phyloP scores from a whole-genome alignment of 2,797 vertebrate species.

The Menidia menidia region DNA sequence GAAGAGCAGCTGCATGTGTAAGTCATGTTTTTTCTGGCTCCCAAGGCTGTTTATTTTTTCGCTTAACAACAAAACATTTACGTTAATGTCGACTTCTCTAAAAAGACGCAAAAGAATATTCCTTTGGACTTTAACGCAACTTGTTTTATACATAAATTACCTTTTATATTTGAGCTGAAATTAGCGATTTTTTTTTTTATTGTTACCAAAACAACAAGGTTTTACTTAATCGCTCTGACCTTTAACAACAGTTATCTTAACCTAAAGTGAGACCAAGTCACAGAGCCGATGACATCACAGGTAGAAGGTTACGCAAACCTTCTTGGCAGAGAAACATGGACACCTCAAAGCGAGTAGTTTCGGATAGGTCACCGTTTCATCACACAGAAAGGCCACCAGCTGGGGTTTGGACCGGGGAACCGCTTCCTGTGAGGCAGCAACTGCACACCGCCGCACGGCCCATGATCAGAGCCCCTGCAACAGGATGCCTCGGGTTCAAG shows the following conservation, averaged over 20 bases:
- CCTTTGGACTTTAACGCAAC: not conserved
- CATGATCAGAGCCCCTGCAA: no score
- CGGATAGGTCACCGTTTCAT: no score
- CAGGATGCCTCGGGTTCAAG: no score
- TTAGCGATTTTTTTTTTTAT: not conserved
- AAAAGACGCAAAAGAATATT: not conserved
- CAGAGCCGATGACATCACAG: no score
- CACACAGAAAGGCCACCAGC: no score
- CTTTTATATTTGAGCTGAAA: not conserved
- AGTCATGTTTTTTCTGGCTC: constrained; percentile 10
- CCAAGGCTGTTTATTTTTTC: constrained; percentile 16
- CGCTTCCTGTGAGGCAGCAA: no score
- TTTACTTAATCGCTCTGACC: not conserved
- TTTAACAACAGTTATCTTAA: not conserved
- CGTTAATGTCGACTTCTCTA: not conserved
- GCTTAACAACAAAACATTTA: constrained; percentile 5
- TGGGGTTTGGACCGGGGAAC: no score
- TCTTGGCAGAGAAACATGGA: no score
- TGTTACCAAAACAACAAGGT: not conserved
- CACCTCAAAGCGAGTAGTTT: no score
- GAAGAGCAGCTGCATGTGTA: constrained; percentile 37
- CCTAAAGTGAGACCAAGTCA: not conserved
- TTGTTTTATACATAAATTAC: not conserved
- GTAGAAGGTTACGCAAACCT: no score
- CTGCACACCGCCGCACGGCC: no score